Evolutionary conservation across 2,888 invertebrate species (phyloP), one percentile per base, ranked within the genome.

Genomic region (Frankliniella fusca): DNA sequence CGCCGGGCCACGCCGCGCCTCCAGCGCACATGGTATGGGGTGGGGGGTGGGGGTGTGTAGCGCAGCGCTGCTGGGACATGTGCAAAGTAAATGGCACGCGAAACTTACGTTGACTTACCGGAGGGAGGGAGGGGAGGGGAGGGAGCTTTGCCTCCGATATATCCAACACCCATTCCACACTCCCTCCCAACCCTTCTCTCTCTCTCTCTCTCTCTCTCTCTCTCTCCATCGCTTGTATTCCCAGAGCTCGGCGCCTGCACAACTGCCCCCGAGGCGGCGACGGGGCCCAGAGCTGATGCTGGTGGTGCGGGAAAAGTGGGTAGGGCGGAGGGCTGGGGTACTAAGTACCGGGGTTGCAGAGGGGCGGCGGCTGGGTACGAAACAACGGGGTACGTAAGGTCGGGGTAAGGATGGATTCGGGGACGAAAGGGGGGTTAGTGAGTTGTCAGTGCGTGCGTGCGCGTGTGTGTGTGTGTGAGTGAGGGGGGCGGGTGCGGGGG

Each of bases 111-210:
- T 5, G 5, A 38, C 38, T 38, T 38, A 38, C 38, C 5, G 5
- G 38, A 5, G 38, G 38, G 38, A 38, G 38, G 2, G 38, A 38
- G 38, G 38, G 38, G 5, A 5, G 2, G 38, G 5, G 38, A 3
- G 38, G 5, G 38, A 38, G 38, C 38, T 38, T 38, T 38, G 38
- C 38, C 70, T 81, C 65, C 80, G 80, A 83, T 79, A 83, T 81
- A 83, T 80, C 15, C 76, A 15, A 48, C 80, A 80, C 28, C 82
- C 80, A 83, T 79, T 82, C 65, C 81, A 82, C 83, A 82, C 82
- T 83, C 83, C 80, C 81, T 84, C 28, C 83, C 82, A 83, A 84
- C 82, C 82, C 82, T 80, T 82, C 80, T 81, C 70, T 79, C 79
- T 0, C 61, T 27, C 80, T 79, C 80, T 82, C 81, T 81, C 7